Percentiles rank a stretch among this genome's conserved stretches.
Conservation (phyloP, 2,888 invertebrate genomes). For the Chrysolina haemoptera region DNA sequence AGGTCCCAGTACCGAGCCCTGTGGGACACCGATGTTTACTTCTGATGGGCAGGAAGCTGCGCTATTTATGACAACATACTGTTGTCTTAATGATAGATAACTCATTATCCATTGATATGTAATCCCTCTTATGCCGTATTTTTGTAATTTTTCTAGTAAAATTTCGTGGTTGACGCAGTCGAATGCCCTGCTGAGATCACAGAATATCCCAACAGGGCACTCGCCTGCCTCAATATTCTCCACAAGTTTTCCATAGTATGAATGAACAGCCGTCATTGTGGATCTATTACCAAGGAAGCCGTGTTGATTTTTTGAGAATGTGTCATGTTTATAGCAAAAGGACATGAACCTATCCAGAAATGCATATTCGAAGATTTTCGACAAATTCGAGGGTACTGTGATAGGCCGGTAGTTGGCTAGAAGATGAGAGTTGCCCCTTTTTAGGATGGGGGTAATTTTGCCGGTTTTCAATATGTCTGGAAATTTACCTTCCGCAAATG, state of each 20-base stretch:
- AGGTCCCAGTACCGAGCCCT: too few species aligned
- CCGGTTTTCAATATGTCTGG: not conserved
- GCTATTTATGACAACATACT: too few species aligned
- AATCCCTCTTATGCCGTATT: too few species aligned
- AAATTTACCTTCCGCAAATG: not conserved
- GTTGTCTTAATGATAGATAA: too few species aligned
- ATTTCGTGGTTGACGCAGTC: too few species aligned
- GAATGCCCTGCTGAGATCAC: too few species aligned
- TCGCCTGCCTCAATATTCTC: not conserved
- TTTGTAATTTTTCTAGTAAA: too few species aligned
- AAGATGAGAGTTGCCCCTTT: conserved; percentile 11
- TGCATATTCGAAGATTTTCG: conserved; percentile 2
- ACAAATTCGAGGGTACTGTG: not conserved
- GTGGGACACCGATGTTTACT: too few species aligned
- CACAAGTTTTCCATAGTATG: conserved; percentile 15
- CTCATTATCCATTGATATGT: too few species aligned
- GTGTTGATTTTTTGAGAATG: conserved; percentile 10
- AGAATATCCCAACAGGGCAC: too few species aligned
- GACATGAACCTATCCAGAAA: not conserved
- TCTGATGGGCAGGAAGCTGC: too few species aligned
- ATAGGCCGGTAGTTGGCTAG: conserved; percentile 8
- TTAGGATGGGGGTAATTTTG: conserved; percentile 3
- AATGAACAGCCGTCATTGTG: conserved; percentile 14
- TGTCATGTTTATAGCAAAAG: not conserved
- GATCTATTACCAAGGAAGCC: not conserved